Evolutionary conservation across 2,113 vertebrate species (phyloP).

Genomic region (Neofelis nebulosa): DNA sequence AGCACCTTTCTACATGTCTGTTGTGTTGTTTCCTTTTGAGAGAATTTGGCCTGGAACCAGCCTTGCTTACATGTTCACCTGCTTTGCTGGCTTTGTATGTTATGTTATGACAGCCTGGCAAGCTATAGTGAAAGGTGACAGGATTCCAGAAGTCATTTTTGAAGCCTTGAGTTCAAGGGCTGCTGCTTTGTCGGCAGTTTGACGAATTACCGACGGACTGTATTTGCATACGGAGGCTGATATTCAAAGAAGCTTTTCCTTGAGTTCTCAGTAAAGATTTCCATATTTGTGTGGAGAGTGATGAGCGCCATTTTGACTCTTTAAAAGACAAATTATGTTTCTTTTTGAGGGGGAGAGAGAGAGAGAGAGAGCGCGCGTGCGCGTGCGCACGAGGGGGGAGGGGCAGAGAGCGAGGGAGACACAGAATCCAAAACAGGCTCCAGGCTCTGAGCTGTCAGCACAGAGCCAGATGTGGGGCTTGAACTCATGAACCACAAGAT

Average conservation of each 20-base stretch:
- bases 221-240: not conserved
- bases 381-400: no score
- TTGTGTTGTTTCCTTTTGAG: conserved; percentile 43
- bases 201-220: not conserved
- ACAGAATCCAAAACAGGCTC: no score
- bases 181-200: not conserved
- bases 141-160: conserved; percentile 1
- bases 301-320: not conserved
- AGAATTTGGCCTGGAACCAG: not conserved
- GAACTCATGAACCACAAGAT: no score
- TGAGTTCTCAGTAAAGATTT: conserved; percentile 40
- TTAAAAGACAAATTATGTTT: no score
- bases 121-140: not conserved
- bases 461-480: no score
- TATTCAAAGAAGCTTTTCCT: not conserved
- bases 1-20: not conserved
- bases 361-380: no score
- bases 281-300: not conserved
- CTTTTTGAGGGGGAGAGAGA: no score
- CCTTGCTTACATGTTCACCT: not conserved
- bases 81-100: not conserved
- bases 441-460: no score
- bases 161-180: conserved; percentile 18
- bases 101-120: not conserved
- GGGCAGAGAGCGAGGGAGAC: no score